Conservation (phyloP, 2,888 invertebrate genomes). For the Amblyteles armatorius region DNA sequence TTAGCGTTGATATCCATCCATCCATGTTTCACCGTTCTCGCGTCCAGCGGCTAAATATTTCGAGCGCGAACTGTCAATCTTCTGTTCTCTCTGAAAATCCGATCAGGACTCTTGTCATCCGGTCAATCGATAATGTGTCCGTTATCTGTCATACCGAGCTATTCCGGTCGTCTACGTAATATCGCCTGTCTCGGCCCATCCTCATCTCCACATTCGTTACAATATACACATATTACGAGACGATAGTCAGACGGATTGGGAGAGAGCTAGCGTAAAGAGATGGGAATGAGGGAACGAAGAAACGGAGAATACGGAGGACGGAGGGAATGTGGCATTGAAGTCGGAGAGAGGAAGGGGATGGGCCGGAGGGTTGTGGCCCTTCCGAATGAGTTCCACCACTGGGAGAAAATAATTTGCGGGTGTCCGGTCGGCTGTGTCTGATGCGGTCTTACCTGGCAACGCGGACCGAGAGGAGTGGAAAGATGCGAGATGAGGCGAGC, state of each 20-base stretch:
- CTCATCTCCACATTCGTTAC: no score
- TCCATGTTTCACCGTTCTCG: slow-evolving; percentile 53
- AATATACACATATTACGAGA: not conserved
- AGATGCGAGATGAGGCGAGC: slow-evolving; percentile 30
- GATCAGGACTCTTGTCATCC: no score
- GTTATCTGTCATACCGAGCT: no score
- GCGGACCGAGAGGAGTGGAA: slow-evolving; percentile 48
- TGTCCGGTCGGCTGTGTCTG: slow-evolving; percentile 77
- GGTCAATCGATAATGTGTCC: no score
- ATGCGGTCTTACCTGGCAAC: slow-evolving; percentile 75
- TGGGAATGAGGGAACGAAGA: slow-evolving; percentile 10
- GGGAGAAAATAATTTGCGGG: slow-evolving; percentile 82
- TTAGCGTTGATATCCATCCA: slow-evolving; percentile 29
- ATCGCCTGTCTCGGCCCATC: no score
- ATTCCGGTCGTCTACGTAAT: no score
- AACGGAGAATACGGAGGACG: slow-evolving; percentile 20
- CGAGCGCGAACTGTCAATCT: no score
- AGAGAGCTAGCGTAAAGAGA: not conserved
- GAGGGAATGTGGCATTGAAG: slow-evolving; percentile 40
- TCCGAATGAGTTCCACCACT: slow-evolving; percentile 75
- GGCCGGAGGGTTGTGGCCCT: slow-evolving; percentile 56
- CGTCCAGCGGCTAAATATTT: no score
- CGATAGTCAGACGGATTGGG: not conserved
- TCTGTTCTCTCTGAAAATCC: no score
- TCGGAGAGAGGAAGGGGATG: slow-evolving; percentile 35